These are phyloP conservation scores for Telmatherina bonti DNA, from an alignment of 2,797 vertebrate genomes.

Conservation along the genomic window DNA sequence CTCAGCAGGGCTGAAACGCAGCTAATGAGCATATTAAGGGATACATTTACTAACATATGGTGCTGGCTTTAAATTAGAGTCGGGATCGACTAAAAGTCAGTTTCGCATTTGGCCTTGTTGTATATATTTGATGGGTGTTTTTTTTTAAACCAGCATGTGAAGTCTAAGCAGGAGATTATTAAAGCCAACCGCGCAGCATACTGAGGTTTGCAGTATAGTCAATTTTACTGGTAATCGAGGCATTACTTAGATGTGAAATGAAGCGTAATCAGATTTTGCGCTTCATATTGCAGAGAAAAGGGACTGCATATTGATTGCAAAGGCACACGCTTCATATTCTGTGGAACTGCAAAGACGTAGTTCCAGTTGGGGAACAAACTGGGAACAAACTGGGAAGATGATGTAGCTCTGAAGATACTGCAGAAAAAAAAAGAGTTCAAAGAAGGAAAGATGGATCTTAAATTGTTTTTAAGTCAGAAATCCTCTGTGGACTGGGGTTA, in stretches of 20 bases:
- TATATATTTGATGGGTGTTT: neutral
- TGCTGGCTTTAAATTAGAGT: neutral
- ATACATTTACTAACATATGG: conserved; percentile 3
- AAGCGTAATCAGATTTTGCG: neutral
- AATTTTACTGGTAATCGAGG: neutral
- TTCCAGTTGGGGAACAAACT: neutral
- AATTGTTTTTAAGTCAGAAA: neutral
- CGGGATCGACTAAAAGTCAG: neutral
- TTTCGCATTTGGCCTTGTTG: neutral
- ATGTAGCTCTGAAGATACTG: neutral
- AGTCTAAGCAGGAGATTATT: neutral
- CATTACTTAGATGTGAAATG: neutral
- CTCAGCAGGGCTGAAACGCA: conserved; percentile 7
- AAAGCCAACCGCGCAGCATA: neutral
- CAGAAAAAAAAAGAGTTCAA: too few relatives aligned
- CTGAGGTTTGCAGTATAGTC: neutral
- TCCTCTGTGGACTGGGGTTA: neutral
- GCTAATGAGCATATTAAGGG: conserved; percentile 25
- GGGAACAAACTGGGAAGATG: neutral
- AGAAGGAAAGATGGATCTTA: neutral
- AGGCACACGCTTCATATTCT: neutral
- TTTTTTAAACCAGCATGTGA: neutral
- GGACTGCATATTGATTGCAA: neutral
- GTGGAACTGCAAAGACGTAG: neutral
- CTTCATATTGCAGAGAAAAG: neutral